Percentiles rank a stretch among this genome's conserved stretches.
Evolutionary conservation across 2,888 invertebrate genomes (phyloP).

Genomic region (Drepana falcataria): DNA sequence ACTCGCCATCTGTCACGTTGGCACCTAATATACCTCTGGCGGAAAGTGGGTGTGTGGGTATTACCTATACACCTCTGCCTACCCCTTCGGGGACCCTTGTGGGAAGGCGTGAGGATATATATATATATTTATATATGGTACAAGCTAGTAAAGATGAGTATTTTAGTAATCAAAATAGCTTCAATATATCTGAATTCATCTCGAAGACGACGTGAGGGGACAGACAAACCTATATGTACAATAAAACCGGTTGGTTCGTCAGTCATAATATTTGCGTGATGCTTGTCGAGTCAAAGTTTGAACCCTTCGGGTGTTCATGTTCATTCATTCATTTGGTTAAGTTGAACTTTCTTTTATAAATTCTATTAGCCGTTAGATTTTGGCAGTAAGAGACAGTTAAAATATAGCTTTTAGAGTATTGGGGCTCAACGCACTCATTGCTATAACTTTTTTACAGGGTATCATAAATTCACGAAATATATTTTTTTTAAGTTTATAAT

Average conservation of each 20-base stretch:
- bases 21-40: no score
- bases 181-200: slow-evolving; percentile 25
- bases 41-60: no score
- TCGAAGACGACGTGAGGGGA: slow-evolving; percentile 32
- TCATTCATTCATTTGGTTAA: slow-evolving; percentile 33
- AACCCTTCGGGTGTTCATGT: slow-evolving; percentile 43
- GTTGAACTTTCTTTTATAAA: slow-evolving; percentile 24
- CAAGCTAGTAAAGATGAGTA: no score
- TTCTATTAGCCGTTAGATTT: background rate
- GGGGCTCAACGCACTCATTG: background rate
- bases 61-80: no score
- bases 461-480: no score
- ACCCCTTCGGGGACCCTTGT: no score
- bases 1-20: no score
- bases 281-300: slow-evolving; percentile 36
- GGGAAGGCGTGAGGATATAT: no score
- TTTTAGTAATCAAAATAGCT: slow-evolving; percentile 16
- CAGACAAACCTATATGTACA: slow-evolving; percentile 42
- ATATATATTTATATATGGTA: no score
- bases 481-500: no score
- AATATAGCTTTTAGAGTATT: background rate
- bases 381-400: background rate
- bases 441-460: background rate
- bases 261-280: slow-evolving; percentile 61
- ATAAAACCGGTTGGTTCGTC: slow-evolving; percentile 55